These are phyloP conservation scores for Liopterus haemorrhoidalis DNA, from an alignment of 2,888 invertebrate genomes.

Conservation along the genomic window DNA sequence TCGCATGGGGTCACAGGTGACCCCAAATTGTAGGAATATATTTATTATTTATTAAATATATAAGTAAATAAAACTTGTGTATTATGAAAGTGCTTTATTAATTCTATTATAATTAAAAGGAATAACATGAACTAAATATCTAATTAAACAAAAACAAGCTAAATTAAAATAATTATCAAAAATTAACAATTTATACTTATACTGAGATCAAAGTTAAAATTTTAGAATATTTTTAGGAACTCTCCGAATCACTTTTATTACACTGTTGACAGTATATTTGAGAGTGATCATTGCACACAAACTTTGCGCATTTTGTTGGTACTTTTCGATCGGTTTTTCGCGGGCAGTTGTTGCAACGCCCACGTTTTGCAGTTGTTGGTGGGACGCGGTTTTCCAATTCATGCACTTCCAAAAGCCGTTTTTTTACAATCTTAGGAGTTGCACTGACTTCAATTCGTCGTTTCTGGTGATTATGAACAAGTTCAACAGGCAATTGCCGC, in stretches of 20 bases:
- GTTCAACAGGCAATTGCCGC: conserved; percentile 22
- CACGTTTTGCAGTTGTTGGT: conserved; percentile 5
- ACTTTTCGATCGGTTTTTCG: conserved; percentile 5
- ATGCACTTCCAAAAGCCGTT: conserved; percentile 16
- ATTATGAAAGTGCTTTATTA: conserved; percentile 9
- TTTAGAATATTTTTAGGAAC: not conserved
- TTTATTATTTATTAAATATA: conserved; percentile 1
- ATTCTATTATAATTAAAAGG: conserved; percentile 4
- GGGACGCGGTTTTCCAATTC: conserved; percentile 5
- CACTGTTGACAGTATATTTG: conserved; percentile 1
- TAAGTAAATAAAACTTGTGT: not conserved
- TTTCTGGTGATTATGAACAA: conserved; percentile 25
- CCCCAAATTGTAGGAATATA: conserved; percentile 5
- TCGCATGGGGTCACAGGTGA: conserved; percentile 6
- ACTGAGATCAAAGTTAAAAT: too few relatives aligned
- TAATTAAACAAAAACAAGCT: conserved; percentile 3
- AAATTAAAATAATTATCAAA: conserved; percentile 6
- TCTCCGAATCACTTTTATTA: not conserved
- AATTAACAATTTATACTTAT: conserved; percentile 7
- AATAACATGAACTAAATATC: conserved; percentile 5
- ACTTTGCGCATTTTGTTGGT: not conserved
- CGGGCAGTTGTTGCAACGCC: conserved; percentile 7
- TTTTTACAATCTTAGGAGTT: conserved; percentile 17
- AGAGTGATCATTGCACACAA: conserved; percentile 2
- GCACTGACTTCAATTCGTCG: conserved; percentile 21